Percentiles rank a stretch among this genome's conserved stretches.
Conservation (phyloP, 1,140 invertebrate genomes). For the Bombus affinis region DNA sequence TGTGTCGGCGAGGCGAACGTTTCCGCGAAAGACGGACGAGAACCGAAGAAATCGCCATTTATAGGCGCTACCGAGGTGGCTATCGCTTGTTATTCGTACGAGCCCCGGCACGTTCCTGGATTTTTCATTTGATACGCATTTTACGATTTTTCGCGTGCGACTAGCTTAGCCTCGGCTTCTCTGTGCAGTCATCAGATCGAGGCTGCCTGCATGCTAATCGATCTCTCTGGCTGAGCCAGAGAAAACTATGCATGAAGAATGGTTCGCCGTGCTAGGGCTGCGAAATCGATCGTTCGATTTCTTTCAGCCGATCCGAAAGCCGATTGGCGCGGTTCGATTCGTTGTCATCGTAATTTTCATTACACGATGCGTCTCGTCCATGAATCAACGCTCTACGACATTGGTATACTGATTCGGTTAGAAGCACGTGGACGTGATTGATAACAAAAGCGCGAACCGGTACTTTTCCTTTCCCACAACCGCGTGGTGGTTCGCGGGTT, state of each 20-base stretch:
- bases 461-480: constrained; percentile 24
- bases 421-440: constrained; percentile 47
- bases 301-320: constrained; percentile 15
- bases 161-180: constrained; percentile 44
- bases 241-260: constrained; percentile 61
- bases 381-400: constrained; percentile 22
- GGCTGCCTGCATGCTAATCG: constrained; percentile 71
- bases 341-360: constrained; percentile 55
- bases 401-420: constrained; percentile 32
- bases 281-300: constrained; percentile 54
- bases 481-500: not conserved
- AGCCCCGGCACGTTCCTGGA: constrained; percentile 63
- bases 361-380: not conserved
- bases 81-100: constrained; percentile 62
- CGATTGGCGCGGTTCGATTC: not conserved
- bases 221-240: constrained; percentile 10
- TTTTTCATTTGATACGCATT: constrained; percentile 72
- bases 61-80: constrained; percentile 57
- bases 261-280: constrained; percentile 47
- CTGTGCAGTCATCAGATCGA: constrained; percentile 70
- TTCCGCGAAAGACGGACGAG: constrained; percentile 54
- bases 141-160: constrained; percentile 68
- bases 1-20: constrained; percentile 42
- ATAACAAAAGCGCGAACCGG: constrained; percentile 37
- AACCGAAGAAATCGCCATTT: constrained; percentile 59